Conservation (phyloP, 1,140 invertebrate genomes). For the Pogonognathellus flavescens region DNA sequence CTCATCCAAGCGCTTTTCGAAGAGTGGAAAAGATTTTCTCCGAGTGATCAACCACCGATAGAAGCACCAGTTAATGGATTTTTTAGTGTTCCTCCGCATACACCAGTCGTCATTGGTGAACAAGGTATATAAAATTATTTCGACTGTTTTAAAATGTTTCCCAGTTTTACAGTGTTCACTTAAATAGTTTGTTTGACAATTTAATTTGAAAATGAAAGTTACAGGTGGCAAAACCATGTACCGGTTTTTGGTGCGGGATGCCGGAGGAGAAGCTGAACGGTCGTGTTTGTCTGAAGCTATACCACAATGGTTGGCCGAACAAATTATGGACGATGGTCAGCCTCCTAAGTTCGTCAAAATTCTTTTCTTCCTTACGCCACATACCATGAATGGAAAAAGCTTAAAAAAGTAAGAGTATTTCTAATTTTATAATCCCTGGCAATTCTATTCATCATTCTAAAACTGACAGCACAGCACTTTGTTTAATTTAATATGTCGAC, state of each 20-base stretch:
- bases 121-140: constrained; percentile 57
- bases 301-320: constrained; percentile 90
- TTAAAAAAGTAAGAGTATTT: constrained; percentile 86
- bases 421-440: no score
- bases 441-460: no score
- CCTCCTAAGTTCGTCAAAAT: constrained; percentile 97
- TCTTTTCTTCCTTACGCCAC: constrained; percentile 95
- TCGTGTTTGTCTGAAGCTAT: constrained; percentile 93
- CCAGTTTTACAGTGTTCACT: neutral
- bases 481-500: neutral
- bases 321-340: constrained; percentile 94
- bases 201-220: neutral
- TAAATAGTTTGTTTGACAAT: neutral
- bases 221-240: constrained; percentile 94
- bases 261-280: constrained; percentile 95
- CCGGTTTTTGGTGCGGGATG: constrained; percentile 90
- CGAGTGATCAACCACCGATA: constrained; percentile 76
- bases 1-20: constrained; percentile 95
- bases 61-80: constrained; percentile 79
- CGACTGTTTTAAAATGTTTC: no score
- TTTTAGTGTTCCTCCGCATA: constrained; percentile 94
- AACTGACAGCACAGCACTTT: no score
- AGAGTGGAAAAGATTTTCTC: constrained; percentile 86
- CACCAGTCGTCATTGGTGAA: constrained; percentile 95
- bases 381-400: constrained; percentile 91